phyloP scores from a whole-genome alignment of 1,140 invertebrate species.

The Drosophila ambigua region DNA sequence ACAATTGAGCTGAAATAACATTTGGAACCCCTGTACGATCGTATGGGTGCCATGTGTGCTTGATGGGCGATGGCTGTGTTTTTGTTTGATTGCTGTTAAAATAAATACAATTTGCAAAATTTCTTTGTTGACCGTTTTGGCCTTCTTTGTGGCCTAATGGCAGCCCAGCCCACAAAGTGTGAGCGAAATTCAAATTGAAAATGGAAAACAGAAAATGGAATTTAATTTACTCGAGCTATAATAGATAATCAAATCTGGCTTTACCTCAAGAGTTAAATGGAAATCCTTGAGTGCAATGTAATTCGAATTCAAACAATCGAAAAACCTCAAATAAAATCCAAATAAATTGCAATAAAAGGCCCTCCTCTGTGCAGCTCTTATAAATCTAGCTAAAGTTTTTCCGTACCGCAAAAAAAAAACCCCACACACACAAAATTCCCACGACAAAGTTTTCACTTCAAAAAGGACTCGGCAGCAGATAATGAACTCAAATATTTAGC shows the following conservation, averaged over 20 bases:
- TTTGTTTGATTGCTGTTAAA: not conserved
- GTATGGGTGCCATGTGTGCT: no score
- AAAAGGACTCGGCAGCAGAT: constrained; percentile 44
- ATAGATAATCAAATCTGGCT: constrained; percentile 9
- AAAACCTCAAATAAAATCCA: not conserved
- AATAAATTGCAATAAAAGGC: not conserved
- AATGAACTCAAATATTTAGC: constrained; percentile 52
- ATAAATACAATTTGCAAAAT: constrained; percentile 18
- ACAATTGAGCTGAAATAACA: constrained; percentile 30
- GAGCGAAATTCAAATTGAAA: constrained; percentile 10
- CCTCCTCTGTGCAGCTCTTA: constrained; percentile 27
- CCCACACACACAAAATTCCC: not conserved
- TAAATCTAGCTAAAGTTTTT: constrained; percentile 45
- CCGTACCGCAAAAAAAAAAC: constrained; percentile 10
- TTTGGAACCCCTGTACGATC: not conserved
- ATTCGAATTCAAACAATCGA: not conserved
- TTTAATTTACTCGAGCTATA: constrained; percentile 13
- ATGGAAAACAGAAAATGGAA: constrained; percentile 20
- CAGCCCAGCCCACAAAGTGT: not conserved
- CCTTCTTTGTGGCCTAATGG: not conserved
- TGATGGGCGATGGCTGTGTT: no score
- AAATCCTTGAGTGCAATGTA: constrained; percentile 1
- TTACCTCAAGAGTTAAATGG: constrained; percentile 9
- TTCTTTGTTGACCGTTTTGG: constrained; percentile 17
- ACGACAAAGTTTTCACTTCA: constrained; percentile 29